Percentiles rank a stretch among this genome's conserved stretches.
Conservation (phyloP, 1,140 invertebrate species). For the Papilio helenus region DNA sequence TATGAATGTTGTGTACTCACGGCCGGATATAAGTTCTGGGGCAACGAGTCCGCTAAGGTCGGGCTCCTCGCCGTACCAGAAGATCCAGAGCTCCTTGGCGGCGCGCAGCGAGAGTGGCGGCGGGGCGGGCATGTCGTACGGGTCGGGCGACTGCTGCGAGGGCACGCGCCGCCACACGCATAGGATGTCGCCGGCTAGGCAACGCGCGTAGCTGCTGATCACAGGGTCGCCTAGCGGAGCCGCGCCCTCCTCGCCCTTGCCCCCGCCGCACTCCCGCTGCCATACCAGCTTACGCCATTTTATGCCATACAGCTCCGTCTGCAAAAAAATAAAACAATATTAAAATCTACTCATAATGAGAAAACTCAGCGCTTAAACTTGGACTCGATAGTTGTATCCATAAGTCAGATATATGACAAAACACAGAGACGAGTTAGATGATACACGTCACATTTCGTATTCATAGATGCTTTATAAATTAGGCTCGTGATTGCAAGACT, state of each 20-base stretch:
- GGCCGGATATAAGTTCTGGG: constrained; percentile 89
- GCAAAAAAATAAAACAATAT: constrained; percentile 66
- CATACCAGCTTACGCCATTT: constrained; percentile 98
- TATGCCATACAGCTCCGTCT: constrained; percentile 99
- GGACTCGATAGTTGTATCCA: too few relatives aligned
- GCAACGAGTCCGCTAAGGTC: constrained; percentile 92
- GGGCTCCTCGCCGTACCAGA: constrained; percentile 99
- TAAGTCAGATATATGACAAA: neutral
- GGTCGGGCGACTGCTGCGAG: constrained; percentile 84
- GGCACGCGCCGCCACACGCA: constrained; percentile 97
- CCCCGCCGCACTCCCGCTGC: constrained; percentile 86
- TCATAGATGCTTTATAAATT: neutral
- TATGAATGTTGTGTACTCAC: constrained; percentile 83
- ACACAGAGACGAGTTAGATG: neutral
- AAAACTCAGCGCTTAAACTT: neutral
- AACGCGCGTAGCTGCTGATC: constrained; percentile 95
- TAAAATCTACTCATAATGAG: neutral
- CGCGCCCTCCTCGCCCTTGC: constrained; percentile 81
- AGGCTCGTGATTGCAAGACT: neutral
- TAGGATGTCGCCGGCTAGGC: constrained; percentile 96
- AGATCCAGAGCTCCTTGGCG: constrained; percentile 98
- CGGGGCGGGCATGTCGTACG: constrained; percentile 84
- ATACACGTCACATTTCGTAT: neutral
- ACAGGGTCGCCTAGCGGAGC: constrained; percentile 96
- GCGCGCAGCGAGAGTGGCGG: constrained; percentile 89